Conservation (phyloP, 2,113 vertebrate genomes). For the Thymallus thymallus region DNA sequence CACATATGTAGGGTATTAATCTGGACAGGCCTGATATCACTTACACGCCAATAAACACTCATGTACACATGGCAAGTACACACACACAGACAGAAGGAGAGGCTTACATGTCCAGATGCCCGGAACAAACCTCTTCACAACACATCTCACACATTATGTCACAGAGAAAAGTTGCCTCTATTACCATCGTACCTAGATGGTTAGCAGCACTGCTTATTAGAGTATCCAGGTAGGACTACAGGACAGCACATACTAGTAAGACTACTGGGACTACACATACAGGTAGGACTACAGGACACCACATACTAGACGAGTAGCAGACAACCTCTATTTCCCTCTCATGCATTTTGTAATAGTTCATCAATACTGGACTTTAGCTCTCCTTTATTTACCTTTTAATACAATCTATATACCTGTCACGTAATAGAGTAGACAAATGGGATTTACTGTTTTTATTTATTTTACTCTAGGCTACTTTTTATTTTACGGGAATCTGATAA, state of each 20-base stretch:
- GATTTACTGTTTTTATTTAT: not conserved
- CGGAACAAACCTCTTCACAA: not conserved
- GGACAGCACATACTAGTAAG: not conserved
- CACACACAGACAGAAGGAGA: not conserved
- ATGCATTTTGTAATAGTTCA: not conserved
- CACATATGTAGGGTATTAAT: not conserved
- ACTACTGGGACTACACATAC: too few relatives aligned
- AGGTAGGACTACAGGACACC: not conserved
- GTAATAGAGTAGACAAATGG: constrained; percentile 8
- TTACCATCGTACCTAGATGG: not conserved
- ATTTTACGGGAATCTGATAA: constrained; percentile 28
- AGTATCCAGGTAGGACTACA: not conserved
- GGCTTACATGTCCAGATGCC: not conserved
- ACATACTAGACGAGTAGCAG: not conserved
- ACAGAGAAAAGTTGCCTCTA: not conserved
- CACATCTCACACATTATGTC: not conserved
- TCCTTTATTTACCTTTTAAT: too few relatives aligned
- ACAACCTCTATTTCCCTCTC: not conserved
- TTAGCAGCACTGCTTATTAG: not conserved
- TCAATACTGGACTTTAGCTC: constrained; percentile 8
- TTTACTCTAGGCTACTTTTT: constrained; percentile 5
- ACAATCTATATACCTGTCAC: not conserved
- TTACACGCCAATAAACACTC: not conserved
- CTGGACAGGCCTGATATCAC: not conserved
- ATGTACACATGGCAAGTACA: not conserved